Percentiles rank a stretch among this genome's conserved stretches.
phyloP scores from a whole-genome alignment of 2,888 invertebrate genomes.

The Caenorhabditis macrosperma region DNA sequence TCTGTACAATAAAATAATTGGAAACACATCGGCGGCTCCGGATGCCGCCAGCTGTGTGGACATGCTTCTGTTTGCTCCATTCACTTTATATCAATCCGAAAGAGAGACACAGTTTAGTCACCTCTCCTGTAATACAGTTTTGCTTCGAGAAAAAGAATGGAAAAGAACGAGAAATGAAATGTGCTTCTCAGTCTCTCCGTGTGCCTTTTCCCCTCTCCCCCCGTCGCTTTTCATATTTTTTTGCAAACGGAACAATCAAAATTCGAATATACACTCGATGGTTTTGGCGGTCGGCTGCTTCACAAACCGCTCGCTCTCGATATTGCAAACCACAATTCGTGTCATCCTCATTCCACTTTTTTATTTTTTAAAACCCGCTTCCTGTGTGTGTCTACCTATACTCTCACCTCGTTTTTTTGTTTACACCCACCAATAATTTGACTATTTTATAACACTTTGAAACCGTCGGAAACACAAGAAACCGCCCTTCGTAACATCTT shows the following conservation, averaged over 20 bases:
- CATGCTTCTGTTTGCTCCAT: constrained; percentile 31
- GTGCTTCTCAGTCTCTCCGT: not conserved
- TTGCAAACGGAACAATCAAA: constrained; percentile 25
- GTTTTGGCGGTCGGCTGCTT: not conserved
- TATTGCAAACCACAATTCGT: not conserved
- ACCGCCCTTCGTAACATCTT: too few species aligned
- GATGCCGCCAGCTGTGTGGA: constrained; percentile 33
- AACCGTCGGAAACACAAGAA: too few species aligned
- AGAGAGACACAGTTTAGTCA: too few species aligned
- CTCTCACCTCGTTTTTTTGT: not conserved
- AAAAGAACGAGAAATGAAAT: not conserved
- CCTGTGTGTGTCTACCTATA: not conserved
- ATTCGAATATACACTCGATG: constrained; percentile 1
- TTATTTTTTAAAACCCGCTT: not conserved
- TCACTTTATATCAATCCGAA: not conserved
- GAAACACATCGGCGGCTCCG: constrained; percentile 10
- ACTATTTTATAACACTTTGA: too few species aligned
- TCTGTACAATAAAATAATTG: constrained; percentile 38
- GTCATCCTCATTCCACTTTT: constrained; percentile 8
- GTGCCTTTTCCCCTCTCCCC: not conserved
- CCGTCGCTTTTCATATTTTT: not conserved
- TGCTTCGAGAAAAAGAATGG: not conserved
- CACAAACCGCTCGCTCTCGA: not conserved
- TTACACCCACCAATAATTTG: too few species aligned
- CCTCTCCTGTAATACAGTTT: not conserved